These are phyloP conservation scores for Drosophila planitibia DNA, from an alignment of 2,888 invertebrate species.

Conservation along the genomic window DNA sequence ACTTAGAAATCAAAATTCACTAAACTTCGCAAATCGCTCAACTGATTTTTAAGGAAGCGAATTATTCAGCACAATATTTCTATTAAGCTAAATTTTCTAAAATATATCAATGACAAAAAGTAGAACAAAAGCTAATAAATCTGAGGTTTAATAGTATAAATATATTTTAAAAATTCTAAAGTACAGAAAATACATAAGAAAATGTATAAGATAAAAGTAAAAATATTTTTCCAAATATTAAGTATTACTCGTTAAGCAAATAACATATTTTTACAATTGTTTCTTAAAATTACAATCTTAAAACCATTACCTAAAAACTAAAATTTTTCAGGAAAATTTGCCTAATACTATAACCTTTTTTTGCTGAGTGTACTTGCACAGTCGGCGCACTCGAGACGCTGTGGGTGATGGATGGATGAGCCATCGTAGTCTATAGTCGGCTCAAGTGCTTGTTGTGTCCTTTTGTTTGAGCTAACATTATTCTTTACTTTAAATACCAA, in stretches of 20 bases:
- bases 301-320: not conserved
- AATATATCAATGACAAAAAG: not conserved
- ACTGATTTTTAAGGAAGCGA: not conserved
- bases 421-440: constrained; percentile 26
- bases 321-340: fast-evolving
- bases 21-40: not conserved
- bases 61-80: not conserved
- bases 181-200: not conserved
- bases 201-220: not conserved
- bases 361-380: constrained; percentile 31
- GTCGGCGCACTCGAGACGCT: constrained; percentile 71
- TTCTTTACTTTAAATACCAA: constrained; percentile 81
- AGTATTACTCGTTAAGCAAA: not conserved
- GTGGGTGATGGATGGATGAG: constrained; percentile 81
- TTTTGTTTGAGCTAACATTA: constrained; percentile 79
- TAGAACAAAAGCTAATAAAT: not conserved
- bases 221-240: not conserved
- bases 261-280: not conserved
- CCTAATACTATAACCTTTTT: not conserved
- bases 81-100: not conserved
- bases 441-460: constrained; percentile 73
- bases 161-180: not conserved
- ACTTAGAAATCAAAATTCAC: not conserved
- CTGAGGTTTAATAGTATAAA: not conserved
- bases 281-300: not conserved